phyloP scores from a whole-genome alignment of 1,140 invertebrate species.

The Prorops nasuta region DNA sequence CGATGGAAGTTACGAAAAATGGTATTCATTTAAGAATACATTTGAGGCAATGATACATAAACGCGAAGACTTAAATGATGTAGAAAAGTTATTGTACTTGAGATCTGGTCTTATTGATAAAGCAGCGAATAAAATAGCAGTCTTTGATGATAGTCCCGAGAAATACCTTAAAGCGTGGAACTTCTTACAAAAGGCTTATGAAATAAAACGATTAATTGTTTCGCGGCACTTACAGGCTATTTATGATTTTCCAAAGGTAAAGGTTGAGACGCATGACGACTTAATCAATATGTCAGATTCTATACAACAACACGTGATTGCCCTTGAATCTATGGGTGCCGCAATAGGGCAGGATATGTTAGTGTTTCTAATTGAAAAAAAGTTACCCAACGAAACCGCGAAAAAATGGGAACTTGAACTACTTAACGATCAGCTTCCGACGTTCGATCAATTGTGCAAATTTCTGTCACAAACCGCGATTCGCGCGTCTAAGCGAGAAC shows the following conservation, averaged over 20 bases:
- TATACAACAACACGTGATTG: slow-evolving; percentile 7
- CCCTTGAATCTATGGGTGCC: slow-evolving; percentile 8
- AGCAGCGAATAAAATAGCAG: slow-evolving; percentile 14
- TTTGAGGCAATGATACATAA: background rate
- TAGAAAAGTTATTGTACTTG: slow-evolving; percentile 25
- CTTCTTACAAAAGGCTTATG: slow-evolving; percentile 16
- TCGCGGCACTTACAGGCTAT: slow-evolving; percentile 15
- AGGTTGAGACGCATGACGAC: slow-evolving; percentile 1
- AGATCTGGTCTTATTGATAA: slow-evolving; percentile 12
- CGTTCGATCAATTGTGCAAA: slow-evolving; percentile 9
- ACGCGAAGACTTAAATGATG: background rate
- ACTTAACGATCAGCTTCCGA: slow-evolving; percentile 8
- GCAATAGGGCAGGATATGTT: background rate
- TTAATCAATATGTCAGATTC: background rate
- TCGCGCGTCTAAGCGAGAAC: slow-evolving; percentile 7
- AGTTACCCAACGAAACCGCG: slow-evolving; percentile 9
- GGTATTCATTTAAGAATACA: background rate
- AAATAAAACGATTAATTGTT: slow-evolving; percentile 16
- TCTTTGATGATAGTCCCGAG: slow-evolving; percentile 17
- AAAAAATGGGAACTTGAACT: slow-evolving; percentile 18
- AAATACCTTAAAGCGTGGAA: slow-evolving; percentile 27
- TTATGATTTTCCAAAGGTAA: slow-evolving; percentile 7
- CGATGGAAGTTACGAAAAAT: background rate
- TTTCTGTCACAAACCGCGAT: slow-evolving; percentile 10
- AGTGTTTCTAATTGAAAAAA: slow-evolving; percentile 12